Percentiles rank a stretch among this genome's conserved stretches.
Evolutionary conservation across 2,888 invertebrate genomes (phyloP).

Genomic region (Entomobrya multifasciata): DNA sequence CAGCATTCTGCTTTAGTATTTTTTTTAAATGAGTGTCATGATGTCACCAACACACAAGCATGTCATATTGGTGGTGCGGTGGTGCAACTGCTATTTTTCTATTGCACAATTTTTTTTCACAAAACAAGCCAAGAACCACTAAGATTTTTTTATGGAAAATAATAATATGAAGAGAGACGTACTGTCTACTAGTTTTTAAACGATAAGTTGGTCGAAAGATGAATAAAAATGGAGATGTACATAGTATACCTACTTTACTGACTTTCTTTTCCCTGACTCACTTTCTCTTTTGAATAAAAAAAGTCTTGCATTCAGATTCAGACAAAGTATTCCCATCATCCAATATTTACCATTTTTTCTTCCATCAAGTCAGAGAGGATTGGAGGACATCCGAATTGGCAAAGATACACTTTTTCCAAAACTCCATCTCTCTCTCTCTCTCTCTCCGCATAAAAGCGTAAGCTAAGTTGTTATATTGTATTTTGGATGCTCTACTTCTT

Average conservation of each 20-base stretch:
- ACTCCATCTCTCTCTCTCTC: not conserved
- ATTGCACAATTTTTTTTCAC: not conserved
- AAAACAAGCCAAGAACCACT: not conserved
- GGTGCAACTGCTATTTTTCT: not conserved
- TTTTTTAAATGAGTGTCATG: no score
- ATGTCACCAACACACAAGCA: not conserved
- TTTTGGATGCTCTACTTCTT: not conserved
- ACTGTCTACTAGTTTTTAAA: no score
- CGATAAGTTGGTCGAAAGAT: not conserved
- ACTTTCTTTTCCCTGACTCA: not conserved
- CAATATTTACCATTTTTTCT: conserved; percentile 32
- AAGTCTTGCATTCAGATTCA: no score
- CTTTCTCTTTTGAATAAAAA: no score
- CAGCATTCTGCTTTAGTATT: no score
- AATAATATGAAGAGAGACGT: conserved; percentile 1
- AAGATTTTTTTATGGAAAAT: not conserved
- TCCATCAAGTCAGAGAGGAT: not conserved
- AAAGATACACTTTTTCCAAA: conserved; percentile 5
- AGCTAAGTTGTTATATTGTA: no score
- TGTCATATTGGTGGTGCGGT: no score
- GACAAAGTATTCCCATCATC: not conserved
- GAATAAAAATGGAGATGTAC: not conserved
- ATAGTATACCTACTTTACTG: conserved; percentile 9
- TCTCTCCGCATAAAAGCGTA: no score
- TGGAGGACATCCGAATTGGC: conserved; percentile 39